These are phyloP conservation scores for Hemiscyllium ocellatum DNA, from an alignment of 2,113 vertebrate genomes.

Conservation along the genomic window DNA sequence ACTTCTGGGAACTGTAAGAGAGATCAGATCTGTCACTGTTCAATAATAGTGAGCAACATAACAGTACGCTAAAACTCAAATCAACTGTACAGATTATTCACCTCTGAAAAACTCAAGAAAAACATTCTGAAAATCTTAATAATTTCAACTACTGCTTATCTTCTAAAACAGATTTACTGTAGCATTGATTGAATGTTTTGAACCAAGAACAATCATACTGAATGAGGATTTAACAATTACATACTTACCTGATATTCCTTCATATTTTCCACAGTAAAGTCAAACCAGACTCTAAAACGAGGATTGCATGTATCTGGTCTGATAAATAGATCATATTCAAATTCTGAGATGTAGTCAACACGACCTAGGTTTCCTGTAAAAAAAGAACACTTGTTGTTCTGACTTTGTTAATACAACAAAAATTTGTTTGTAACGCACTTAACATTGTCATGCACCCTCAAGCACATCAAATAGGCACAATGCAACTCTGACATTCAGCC, in stretches of 20 bases:
- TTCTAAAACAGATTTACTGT: background rate
- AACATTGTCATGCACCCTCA: background rate
- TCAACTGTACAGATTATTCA: background rate
- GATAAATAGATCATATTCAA: slow-evolving; percentile 96
- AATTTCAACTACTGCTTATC: background rate
- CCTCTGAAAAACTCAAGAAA: background rate
- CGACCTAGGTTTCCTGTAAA: slow-evolving; percentile 83
- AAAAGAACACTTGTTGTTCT: background rate
- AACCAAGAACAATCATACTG: background rate
- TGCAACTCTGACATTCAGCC: background rate
- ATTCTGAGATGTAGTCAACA: slow-evolving; percentile 86
- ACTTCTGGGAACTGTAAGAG: background rate
- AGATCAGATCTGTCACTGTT: background rate
- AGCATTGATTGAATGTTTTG: background rate
- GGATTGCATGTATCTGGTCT: slow-evolving; percentile 95
- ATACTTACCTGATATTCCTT: slow-evolving; percentile 80
- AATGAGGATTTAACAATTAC: background rate
- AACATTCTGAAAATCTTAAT: background rate
- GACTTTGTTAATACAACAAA: background rate
- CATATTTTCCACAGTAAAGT: slow-evolving; percentile 92
- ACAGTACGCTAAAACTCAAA: background rate
- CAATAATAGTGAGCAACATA: background rate
- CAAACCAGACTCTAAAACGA: slow-evolving; percentile 97
- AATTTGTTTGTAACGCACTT: background rate
- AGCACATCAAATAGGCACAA: background rate